Conservation (phyloP, 1,140 invertebrate genomes). For the Druon quercuslanigerum region DNA sequence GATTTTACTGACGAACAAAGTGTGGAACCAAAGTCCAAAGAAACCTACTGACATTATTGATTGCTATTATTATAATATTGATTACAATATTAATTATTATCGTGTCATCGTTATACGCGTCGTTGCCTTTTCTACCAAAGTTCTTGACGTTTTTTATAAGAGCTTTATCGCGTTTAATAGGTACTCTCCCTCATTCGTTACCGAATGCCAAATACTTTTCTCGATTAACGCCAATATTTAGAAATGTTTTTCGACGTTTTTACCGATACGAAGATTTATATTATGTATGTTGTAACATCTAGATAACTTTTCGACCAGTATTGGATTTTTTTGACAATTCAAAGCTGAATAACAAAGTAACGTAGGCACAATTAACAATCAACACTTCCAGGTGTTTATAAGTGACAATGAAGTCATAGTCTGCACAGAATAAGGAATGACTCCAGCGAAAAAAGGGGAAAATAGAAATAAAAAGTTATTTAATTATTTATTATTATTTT, state of each 20-base stretch:
- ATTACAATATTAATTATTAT: conserved; percentile 44
- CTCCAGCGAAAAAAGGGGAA: neutral
- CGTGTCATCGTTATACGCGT: conserved; percentile 46
- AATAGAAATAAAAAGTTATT: neutral
- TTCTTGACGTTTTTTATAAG: conserved; percentile 52
- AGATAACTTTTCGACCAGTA: neutral
- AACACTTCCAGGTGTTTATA: neutral
- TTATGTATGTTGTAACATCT: neutral
- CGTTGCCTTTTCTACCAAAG: conserved; percentile 62
- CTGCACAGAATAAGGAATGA: neutral
- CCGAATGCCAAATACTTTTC: conserved; percentile 30
- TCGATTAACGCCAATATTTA: conserved; percentile 16
- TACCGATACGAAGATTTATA: conserved; percentile 11
- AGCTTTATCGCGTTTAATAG: conserved; percentile 35
- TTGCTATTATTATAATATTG: conserved; percentile 37
- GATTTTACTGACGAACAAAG: conserved; percentile 45
- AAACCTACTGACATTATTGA: conserved; percentile 40
- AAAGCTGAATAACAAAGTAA: neutral
- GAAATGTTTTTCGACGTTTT: conserved; percentile 13
- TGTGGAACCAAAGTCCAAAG: conserved; percentile 50
- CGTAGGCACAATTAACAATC: neutral
- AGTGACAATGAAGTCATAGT: neutral
- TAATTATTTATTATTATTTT: too few species aligned
- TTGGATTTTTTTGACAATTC: neutral
- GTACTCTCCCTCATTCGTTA: conserved; percentile 12